phyloP scores from a whole-genome alignment of 2,888 invertebrate species.

The Meghimatium bilineatum region DNA sequence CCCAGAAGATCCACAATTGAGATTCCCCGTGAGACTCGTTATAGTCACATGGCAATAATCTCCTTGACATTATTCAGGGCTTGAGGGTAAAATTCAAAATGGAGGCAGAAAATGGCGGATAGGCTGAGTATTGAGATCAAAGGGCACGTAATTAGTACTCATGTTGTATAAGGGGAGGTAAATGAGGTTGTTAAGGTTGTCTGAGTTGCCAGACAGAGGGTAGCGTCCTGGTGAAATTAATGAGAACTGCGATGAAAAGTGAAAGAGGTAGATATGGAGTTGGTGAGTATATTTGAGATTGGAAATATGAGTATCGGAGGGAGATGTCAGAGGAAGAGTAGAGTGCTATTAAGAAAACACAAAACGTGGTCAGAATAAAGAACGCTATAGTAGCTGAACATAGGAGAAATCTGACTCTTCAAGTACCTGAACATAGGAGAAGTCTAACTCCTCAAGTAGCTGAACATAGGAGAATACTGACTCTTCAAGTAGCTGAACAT shows the following conservation, averaged over 20 bases:
- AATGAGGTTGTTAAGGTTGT: constrained; percentile 2
- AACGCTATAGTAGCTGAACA: too few relatives aligned
- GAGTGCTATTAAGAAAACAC: too few relatives aligned
- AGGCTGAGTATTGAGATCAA: not conserved
- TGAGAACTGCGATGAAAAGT: not conserved
- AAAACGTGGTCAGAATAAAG: too few relatives aligned
- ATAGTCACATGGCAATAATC: constrained; percentile 20
- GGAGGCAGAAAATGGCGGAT: not conserved
- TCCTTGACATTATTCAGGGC: not conserved
- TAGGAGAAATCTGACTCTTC: too few relatives aligned
- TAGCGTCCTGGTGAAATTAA: not conserved
- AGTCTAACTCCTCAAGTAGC: too few relatives aligned
- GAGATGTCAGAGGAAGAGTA: too few relatives aligned
- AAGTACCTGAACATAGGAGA: too few relatives aligned
- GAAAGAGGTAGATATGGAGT: not conserved
- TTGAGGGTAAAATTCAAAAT: not conserved
- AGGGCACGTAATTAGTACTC: constrained; percentile 4
- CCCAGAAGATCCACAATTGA: not conserved
- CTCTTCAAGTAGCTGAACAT: too few relatives aligned
- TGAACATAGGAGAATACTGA: too few relatives aligned
- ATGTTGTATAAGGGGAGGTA: constrained; percentile 9
- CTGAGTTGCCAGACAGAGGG: not conserved
- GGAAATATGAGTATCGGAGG: not conserved
- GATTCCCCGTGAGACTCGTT: not conserved
- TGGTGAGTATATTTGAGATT: not conserved